Percentiles rank a stretch among this genome's conserved stretches.
These are phyloP conservation scores for Cydia strobilella DNA, from an alignment of 1,140 invertebrate genomes.

Conservation along the genomic window DNA sequence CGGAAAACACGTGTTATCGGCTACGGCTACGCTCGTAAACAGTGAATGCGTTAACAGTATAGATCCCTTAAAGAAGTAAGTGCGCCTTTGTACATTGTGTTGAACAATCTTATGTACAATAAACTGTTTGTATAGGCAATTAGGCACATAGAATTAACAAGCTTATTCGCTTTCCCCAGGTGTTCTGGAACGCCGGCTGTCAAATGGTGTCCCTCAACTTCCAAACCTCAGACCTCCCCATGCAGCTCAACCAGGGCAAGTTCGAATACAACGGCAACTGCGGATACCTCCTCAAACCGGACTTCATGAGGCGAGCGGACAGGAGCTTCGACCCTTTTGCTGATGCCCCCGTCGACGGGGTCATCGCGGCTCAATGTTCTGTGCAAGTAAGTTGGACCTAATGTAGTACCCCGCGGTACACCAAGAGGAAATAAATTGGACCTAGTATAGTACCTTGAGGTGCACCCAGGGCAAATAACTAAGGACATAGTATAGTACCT, in stretches of 20 bases:
- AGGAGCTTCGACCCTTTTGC: slow-evolving; percentile 99
- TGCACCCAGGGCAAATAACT: no score
- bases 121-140: no score
- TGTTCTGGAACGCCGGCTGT: slow-evolving; percentile 95
- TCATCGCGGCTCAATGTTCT: slow-evolving; percentile 98
- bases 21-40: no score
- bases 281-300: slow-evolving; percentile 98
- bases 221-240: slow-evolving; percentile 99
- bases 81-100: no score
- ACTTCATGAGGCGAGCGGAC: slow-evolving; percentile 99
- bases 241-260: slow-evolving; percentile 99
- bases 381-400: slow-evolving; percentile 87
- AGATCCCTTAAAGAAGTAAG: no score
- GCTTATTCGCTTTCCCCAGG: slow-evolving; percentile 73
- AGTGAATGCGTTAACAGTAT: no score
- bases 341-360: slow-evolving; percentile 99
- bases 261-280: slow-evolving; percentile 99
- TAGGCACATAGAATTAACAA: no score
- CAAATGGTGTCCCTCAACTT: slow-evolving; percentile 99
- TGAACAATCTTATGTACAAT: no score
- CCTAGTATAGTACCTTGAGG: neutral
- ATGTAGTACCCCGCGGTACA: slow-evolving; percentile 65
- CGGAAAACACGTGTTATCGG: no score
- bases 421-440: slow-evolving; percentile 95
- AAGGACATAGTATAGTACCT: no score